Base-by-base conservation (phyloP, 2,888 invertebrate species). In the Conchocele bisecta region DNA sequence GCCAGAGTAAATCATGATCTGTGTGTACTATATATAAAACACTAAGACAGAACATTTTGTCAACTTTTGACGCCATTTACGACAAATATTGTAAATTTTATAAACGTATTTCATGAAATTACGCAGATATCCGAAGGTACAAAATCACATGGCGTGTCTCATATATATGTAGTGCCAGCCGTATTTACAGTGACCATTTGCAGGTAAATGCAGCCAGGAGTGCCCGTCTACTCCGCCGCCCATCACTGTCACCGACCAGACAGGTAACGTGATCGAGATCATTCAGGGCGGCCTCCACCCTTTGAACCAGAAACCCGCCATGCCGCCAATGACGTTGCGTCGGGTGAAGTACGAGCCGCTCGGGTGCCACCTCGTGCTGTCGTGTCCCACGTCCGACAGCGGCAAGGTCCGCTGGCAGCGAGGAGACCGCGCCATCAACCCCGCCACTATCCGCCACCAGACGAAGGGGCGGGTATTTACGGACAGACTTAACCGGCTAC, bases 401-500 rank as follows among this genome's bases (percentile, higher is more conserved):
- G 57, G 65, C 20, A 67, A 69, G 41, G 65, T 88, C 1, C 71
- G 85, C 24, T 89, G 89, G 90, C 83, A 86, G 56, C 86, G 89
- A 46, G 85, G 84, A 0, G 84, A 85, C 1, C 63, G 74, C n/a
- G 56, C 82, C 4, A 82, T 94, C 15, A 91, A 92, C 44, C 93
- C 94, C 0, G 89, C 92, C 54, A 83, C 91, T 28, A 90, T 94
- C 58, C 88, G 91, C 50, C 83, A 89, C 6, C 91, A 91, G 82
- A 94, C 94, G 17, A 88, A 90, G 0, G 93, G 93, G 1, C 90
- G 94, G 72, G 92, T 94, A 66, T 92, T 90, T 60, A 90, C 95
- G 41, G 93, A 94, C 84, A 86, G 93, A 0, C 91, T 92, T 17
- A 93, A 94, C 82, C 92, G 93, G 50, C 90, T 95, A 39, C 91